phyloP scores from a whole-genome alignment of 2,888 invertebrate genomes.

The Allolobophora icterica region DNA sequence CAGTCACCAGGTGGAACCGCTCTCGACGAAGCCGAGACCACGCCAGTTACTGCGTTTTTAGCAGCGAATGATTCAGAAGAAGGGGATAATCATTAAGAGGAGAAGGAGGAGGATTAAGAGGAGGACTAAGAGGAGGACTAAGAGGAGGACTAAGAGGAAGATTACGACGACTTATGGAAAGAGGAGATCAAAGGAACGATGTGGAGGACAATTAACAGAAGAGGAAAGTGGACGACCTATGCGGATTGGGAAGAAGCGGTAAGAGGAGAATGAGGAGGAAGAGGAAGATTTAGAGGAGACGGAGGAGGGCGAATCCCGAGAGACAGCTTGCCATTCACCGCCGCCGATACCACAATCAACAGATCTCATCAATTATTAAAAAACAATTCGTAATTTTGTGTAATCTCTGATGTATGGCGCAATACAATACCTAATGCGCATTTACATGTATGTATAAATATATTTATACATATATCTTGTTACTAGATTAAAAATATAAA shows the following conservation, averaged over 20 bases:
- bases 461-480: background rate
- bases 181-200: too few relatives aligned
- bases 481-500: background rate
- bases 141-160: too few relatives aligned
- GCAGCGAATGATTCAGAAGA: background rate
- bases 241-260: background rate
- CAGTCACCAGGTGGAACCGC: background rate
- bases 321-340: too few relatives aligned
- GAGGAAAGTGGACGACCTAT: background rate
- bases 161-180: background rate
- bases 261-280: background rate
- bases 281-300: background rate
- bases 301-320: too few relatives aligned
- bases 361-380: too few relatives aligned
- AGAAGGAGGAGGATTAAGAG: background rate
- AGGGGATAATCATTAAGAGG: background rate
- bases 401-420: too few relatives aligned
- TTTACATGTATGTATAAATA: too few relatives aligned
- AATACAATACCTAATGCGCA: too few relatives aligned
- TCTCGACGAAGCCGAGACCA: background rate
- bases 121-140: too few relatives aligned
- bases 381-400: too few relatives aligned
- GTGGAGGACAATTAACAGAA: background rate
- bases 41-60: background rate
- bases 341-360: too few relatives aligned